Conservation (phyloP, 2,888 invertebrate species). For the Microchrysa polita region DNA sequence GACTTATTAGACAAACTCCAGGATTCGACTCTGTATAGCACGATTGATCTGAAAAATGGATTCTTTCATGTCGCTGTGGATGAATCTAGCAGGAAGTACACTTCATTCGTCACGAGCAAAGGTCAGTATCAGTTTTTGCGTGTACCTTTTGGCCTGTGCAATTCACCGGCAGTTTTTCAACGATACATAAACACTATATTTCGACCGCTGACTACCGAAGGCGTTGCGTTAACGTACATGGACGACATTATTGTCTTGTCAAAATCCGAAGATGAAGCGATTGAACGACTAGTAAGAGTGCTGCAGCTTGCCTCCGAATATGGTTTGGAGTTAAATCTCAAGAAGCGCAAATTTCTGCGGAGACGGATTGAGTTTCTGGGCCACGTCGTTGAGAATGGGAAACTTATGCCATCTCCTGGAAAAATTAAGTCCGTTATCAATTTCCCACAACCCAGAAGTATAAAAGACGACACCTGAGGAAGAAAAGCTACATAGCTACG, state of each 20-base stretch:
- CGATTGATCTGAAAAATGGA: constrained; percentile 2
- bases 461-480: neutral
- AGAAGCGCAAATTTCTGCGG: constrained; percentile 53
- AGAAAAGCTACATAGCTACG: constrained; percentile 32
- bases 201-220: constrained; percentile 30
- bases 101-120: constrained; percentile 3
- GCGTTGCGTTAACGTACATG: constrained; percentile 50
- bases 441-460: constrained; percentile 52
- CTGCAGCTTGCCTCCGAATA: constrained; percentile 37
- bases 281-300: constrained; percentile 37
- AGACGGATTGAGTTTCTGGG: constrained; percentile 52
- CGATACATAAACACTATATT: constrained; percentile 50
- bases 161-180: constrained; percentile 53
- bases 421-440: constrained; percentile 51
- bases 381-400: constrained; percentile 50
- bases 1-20: neutral
- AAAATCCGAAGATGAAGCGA: constrained; percentile 43
- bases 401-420: constrained; percentile 49
- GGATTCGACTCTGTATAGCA: neutral
- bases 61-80: neutral
- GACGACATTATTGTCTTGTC: constrained; percentile 53
- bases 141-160: constrained; percentile 58
- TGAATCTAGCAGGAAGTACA: neutral
- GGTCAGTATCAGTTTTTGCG: constrained; percentile 52
- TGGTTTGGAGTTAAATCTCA: constrained; percentile 48